phyloP scores from a whole-genome alignment of 1,140 invertebrate species.

The Hydropsyche tenuis region DNA sequence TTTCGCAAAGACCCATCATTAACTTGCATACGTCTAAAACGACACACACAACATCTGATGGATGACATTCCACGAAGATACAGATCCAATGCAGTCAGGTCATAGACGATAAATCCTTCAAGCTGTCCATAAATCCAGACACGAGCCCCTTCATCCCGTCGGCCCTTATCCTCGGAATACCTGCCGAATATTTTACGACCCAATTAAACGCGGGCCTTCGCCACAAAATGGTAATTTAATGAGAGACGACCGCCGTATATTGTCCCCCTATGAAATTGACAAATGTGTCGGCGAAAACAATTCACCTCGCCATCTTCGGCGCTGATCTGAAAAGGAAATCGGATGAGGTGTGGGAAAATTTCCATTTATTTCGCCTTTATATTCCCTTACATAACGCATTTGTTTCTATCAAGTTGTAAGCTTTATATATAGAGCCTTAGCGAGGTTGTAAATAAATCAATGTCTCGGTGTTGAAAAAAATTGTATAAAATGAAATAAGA shows the following conservation, averaged over 20 bases:
- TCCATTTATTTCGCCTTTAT: constrained; percentile 25
- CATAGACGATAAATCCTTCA: neutral
- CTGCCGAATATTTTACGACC: constrained; percentile 11
- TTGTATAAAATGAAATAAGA: too few relatives aligned
- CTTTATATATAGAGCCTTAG: constrained; percentile 34
- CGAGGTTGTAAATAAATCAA: constrained; percentile 33
- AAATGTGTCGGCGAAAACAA: neutral
- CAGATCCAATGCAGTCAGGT: too few relatives aligned
- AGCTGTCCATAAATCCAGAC: constrained; percentile 8
- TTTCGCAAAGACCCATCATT: too few relatives aligned
- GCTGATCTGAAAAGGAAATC: constrained; percentile 5
- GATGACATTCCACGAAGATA: too few relatives aligned
- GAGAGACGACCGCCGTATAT: neutral
- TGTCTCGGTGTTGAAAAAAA: constrained; percentile 14
- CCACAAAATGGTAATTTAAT: constrained; percentile 5
- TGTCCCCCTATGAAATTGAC: neutral
- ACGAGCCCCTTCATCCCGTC: neutral
- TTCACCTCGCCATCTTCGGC: neutral
- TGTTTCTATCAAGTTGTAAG: constrained; percentile 36
- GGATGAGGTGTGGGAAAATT: neutral
- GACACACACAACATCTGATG: too few relatives aligned
- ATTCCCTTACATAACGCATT: constrained; percentile 30
- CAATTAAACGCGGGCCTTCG: neutral
- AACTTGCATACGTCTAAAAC: too few relatives aligned
- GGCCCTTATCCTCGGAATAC: neutral